Evolutionary conservation across 2,113 vertebrate genomes (phyloP).

Genomic region (Cyprinodon brontotheroides): DNA sequence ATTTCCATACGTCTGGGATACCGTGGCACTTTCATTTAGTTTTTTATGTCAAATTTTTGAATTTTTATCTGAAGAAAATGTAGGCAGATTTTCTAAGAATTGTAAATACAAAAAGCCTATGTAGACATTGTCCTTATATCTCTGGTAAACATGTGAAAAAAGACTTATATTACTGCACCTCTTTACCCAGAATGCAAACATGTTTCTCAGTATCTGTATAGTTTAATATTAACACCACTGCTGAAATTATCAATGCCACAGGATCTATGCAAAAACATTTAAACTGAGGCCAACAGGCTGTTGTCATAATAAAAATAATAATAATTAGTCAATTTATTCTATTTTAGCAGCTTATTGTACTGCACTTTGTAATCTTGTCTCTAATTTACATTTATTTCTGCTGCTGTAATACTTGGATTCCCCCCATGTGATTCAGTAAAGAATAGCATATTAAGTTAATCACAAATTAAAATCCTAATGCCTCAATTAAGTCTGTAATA

Average conservation of each 20-base stretch:
- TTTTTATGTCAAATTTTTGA: no score
- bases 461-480: conserved; percentile 26
- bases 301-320: neutral
- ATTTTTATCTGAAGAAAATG: no score
- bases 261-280: neutral
- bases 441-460: conserved; percentile 14
- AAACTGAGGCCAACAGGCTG: neutral
- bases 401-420: neutral
- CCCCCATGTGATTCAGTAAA: neutral
- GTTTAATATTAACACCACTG: neutral
- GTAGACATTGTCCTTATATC: no score
- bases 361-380: neutral
- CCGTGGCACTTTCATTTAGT: no score
- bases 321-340: neutral
- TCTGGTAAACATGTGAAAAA: no score
- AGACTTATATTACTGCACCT: no score
- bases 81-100: no score
- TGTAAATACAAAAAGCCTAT: no score
- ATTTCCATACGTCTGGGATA: no score
- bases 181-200: no score
- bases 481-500: conserved; percentile 14
- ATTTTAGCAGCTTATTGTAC: neutral
- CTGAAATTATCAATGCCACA: neutral
- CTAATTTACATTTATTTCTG: neutral
- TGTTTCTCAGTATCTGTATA: no score